Evolutionary conservation across 2,888 invertebrate genomes (phyloP).

Genomic region (Leptopterna dolabrata): DNA sequence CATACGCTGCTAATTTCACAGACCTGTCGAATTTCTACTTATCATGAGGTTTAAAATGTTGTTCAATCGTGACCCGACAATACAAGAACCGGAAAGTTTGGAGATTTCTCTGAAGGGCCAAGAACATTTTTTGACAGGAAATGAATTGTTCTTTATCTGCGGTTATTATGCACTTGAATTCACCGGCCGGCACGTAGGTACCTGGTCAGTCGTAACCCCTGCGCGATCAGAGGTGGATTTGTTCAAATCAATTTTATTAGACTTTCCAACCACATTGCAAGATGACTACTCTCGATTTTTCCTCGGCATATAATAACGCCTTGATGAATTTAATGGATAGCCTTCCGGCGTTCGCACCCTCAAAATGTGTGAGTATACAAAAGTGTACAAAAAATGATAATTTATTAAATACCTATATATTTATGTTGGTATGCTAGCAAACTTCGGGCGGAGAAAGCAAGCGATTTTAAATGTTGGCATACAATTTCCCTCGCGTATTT

Average conservation of each 20-base stretch:
- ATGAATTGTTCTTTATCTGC: background rate
- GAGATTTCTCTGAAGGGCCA: background rate
- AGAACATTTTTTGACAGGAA: background rate
- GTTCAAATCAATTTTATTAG: background rate
- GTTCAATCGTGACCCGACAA: background rate
- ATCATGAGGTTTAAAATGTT: background rate
- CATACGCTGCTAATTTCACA: background rate
- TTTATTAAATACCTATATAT: no score
- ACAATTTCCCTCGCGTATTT: no score
- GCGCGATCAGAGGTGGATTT: background rate
- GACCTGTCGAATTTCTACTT: background rate
- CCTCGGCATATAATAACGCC: slow-evolving; percentile 33
- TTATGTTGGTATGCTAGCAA: no score
- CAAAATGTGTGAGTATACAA: background rate
- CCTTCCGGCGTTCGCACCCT: background rate
- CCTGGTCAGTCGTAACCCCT: background rate
- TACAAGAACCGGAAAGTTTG: background rate
- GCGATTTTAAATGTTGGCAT: no score
- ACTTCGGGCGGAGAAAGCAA: no score
- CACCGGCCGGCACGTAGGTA: background rate
- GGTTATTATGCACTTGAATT: background rate
- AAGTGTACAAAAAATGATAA: no score
- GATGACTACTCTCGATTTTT: background rate
- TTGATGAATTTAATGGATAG: slow-evolving; percentile 5
- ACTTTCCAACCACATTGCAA: background rate